Conservation (phyloP, 2,113 vertebrate species). For the Gymnogyps californianus region DNA sequence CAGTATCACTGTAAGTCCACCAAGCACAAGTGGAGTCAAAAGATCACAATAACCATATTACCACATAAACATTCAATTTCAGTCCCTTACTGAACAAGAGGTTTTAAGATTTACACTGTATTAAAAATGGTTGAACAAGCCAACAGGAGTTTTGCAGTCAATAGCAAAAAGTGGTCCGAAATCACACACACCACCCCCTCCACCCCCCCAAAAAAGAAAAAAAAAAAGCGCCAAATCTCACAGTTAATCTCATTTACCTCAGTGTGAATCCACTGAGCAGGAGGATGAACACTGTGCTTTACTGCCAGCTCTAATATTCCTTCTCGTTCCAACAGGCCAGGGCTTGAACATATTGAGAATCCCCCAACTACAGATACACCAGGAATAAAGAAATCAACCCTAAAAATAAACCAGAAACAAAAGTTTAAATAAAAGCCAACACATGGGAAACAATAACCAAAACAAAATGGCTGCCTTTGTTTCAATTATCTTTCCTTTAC, state of each 20-base stretch:
- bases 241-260: slow-evolving; percentile 67
- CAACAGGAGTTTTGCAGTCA: background rate
- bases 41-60: background rate
- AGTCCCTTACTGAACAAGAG: background rate
- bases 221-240: background rate
- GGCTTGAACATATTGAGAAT: slow-evolving; percentile 95
- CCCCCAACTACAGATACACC: slow-evolving; percentile 88
- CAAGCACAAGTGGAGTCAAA: background rate
- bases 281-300: slow-evolving; percentile 85
- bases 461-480: background rate
- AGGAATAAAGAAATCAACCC: slow-evolving; percentile 95
- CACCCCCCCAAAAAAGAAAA: background rate
- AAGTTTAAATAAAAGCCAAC: background rate
- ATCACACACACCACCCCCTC: background rate
- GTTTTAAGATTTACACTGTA: background rate
- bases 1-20: background rate
- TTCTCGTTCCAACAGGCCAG: slow-evolving; percentile 82
- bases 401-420: slow-evolving; percentile 55
- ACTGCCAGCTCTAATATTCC: slow-evolving; percentile 89
- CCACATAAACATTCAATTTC: background rate
- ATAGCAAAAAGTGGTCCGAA: background rate
- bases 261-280: slow-evolving; percentile 91
- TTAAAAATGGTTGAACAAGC: background rate
- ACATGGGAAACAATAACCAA: background rate
- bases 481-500: background rate